Conservation (phyloP, 2,797 vertebrate genomes). For the Austrolebias charrua region DNA sequence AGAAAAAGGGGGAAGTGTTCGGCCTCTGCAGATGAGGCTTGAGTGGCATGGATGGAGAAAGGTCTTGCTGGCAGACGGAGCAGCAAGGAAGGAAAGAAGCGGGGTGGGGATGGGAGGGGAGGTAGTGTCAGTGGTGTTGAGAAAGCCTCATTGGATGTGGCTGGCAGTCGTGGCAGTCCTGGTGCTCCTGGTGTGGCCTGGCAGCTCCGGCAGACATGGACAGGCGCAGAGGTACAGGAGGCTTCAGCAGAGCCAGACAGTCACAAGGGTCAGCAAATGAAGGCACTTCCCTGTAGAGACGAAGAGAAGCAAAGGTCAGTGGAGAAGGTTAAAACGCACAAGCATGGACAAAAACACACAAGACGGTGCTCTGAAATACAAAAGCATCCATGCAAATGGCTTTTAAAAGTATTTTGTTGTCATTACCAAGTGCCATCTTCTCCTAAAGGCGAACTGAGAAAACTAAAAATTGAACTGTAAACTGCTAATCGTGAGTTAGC, state of each 20-base stretch:
- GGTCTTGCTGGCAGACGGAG: constrained; percentile 35
- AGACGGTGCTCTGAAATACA: neutral
- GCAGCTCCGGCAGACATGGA: constrained; percentile 58
- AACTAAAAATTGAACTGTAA: constrained; percentile 32
- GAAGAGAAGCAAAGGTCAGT: constrained; percentile 80
- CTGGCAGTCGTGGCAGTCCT: constrained; percentile 50
- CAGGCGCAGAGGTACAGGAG: constrained; percentile 66
- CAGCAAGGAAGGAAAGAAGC: constrained; percentile 21
- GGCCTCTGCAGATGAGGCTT: constrained; percentile 49
- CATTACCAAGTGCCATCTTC: constrained; percentile 41
- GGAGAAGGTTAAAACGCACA: constrained; percentile 26
- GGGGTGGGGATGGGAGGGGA: constrained; percentile 23
- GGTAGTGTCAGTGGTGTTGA: constrained; percentile 38
- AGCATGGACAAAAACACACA: constrained; percentile 1
- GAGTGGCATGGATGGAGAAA: constrained; percentile 58
- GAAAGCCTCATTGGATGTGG: constrained; percentile 46
- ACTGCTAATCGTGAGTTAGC: too few relatives aligned
- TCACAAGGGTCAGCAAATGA: constrained; percentile 69
- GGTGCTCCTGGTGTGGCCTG: constrained; percentile 54
- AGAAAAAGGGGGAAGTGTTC: constrained; percentile 22
- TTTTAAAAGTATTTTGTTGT: constrained; percentile 52
- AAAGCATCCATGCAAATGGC: constrained; percentile 38
- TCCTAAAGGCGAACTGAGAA: constrained; percentile 52
- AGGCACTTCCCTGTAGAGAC: constrained; percentile 95
- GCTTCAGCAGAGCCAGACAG: constrained; percentile 68